Conservation (phyloP, 2,113 vertebrate species). For the Bufo gargarizans region DNA sequence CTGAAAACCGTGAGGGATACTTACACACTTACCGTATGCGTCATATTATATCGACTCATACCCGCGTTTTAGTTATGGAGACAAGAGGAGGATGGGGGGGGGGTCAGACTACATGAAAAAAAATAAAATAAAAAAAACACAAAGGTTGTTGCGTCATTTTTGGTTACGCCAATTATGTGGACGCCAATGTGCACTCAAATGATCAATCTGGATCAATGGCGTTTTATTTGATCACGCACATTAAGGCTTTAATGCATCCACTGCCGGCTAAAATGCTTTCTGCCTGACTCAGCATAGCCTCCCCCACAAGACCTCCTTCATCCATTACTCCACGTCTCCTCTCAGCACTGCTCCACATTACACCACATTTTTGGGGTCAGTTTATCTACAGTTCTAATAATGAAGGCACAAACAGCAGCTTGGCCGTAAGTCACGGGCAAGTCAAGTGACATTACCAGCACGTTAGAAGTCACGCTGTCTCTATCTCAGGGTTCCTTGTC, state of each 20-base stretch:
- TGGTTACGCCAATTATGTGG: neutral
- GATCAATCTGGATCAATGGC: conserved; percentile 10
- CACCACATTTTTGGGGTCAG: neutral
- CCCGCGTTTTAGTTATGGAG: too few species aligned
- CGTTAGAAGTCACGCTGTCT: neutral
- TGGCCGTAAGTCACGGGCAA: neutral
- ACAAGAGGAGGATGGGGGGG: too few species aligned
- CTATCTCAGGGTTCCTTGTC: neutral
- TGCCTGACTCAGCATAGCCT: neutral
- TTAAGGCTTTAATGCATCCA: neutral
- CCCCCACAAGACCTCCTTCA: neutral
- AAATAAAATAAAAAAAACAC: neutral
- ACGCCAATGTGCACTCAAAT: neutral
- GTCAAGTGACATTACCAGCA: too few species aligned
- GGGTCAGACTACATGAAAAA: too few species aligned
- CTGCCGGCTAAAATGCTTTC: neutral
- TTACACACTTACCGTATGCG: too few species aligned
- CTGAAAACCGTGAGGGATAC: neutral
- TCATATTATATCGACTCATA: too few species aligned
- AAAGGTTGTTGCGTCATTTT: neutral
- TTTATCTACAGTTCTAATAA: neutral
- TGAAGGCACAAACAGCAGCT: neutral
- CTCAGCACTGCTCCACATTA: neutral
- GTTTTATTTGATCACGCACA: conserved; percentile 3
- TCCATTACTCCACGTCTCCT: neutral